Conservation (phyloP, 30 jellyfish, hydroid and myxozoan genomes). For the Chrysaora quinquecirrha region DNA sequence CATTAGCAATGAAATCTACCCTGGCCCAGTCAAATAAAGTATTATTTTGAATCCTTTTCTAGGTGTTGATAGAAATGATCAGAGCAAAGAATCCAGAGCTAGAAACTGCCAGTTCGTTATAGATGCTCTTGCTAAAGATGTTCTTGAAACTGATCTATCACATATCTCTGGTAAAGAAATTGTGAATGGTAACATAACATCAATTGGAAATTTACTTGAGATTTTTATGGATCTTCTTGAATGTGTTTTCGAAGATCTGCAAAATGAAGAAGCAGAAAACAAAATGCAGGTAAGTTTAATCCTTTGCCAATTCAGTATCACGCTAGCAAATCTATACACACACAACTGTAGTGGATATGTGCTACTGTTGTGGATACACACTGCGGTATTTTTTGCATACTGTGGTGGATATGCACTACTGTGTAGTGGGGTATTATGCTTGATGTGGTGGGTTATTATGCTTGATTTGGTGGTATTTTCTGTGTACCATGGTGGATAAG, state of each 20-base stretch:
- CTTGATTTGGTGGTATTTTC: too few relatives aligned
- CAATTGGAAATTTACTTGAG: conserved; percentile 81
- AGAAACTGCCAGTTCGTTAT: conserved; percentile 86
- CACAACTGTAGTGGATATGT: too few relatives aligned
- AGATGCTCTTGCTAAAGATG: conserved; percentile 87
- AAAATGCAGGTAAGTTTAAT: conserved; percentile 20
- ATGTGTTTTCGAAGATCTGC: conserved; percentile 77
- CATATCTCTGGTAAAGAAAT: conserved; percentile 84
- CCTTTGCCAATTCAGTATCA: too few relatives aligned
- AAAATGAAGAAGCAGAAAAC: conserved; percentile 23
- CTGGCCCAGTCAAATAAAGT: too few relatives aligned
- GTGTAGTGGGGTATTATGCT: too few relatives aligned
- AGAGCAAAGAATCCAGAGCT: conserved; percentile 53
- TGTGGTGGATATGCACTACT: too few relatives aligned
- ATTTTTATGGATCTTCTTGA: conserved; percentile 85
- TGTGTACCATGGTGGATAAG: too few relatives aligned
- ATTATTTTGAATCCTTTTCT: background rate
- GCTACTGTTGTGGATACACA: too few relatives aligned
- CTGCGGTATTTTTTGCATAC: too few relatives aligned
- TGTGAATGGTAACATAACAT: conserved; percentile 48
- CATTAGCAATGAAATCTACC: too few relatives aligned
- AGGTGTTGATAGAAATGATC: conserved; percentile 9
- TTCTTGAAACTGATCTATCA: conserved; percentile 89
- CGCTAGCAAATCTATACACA: too few relatives aligned
- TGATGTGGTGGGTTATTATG: too few relatives aligned